A percentile compares a stretch with the other conserved stretches of the same genome.
Conservation (phyloP, 2,888 invertebrate species). For the Tortrix viridana region DNA sequence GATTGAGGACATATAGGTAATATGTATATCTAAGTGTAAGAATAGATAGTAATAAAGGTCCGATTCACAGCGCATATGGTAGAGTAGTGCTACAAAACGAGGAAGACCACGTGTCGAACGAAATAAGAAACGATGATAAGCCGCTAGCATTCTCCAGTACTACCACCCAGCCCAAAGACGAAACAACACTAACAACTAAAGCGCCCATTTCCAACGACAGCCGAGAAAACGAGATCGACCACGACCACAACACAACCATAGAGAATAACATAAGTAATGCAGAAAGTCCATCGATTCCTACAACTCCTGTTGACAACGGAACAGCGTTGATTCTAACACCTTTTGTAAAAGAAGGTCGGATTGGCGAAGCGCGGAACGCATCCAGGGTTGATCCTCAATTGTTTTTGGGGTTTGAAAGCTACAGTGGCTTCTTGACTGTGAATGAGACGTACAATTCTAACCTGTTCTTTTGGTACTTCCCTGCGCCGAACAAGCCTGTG, state of each 20-base stretch:
- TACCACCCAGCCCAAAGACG: background rate
- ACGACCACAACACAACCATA: constrained; percentile 7
- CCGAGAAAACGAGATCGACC: constrained; percentile 20
- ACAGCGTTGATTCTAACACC: constrained; percentile 69
- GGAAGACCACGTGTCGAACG: constrained; percentile 38
- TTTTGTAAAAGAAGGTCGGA: constrained; percentile 61
- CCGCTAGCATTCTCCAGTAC: constrained; percentile 3
- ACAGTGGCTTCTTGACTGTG: constrained; percentile 87
- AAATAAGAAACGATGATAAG: constrained; percentile 26
- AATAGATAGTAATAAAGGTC: background rate
- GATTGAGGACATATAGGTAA: background rate
- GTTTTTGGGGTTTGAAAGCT: constrained; percentile 75
- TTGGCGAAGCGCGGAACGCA: constrained; percentile 66
- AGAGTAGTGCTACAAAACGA: constrained; percentile 50
- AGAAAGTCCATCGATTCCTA: constrained; percentile 40
- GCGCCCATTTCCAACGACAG: background rate
- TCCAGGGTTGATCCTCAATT: constrained; percentile 56
- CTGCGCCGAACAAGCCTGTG: constrained; percentile 70
- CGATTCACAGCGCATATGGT: constrained; percentile 51
- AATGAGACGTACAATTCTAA: constrained; percentile 89
- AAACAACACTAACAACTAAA: background rate
- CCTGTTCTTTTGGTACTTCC: constrained; percentile 94
- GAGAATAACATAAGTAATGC: constrained; percentile 1
- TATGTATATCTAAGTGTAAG: no score
- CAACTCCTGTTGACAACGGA: constrained; percentile 50